Base-by-base conservation (phyloP, 2,888 invertebrate species). In the Drosophila melanosoma region DNA sequence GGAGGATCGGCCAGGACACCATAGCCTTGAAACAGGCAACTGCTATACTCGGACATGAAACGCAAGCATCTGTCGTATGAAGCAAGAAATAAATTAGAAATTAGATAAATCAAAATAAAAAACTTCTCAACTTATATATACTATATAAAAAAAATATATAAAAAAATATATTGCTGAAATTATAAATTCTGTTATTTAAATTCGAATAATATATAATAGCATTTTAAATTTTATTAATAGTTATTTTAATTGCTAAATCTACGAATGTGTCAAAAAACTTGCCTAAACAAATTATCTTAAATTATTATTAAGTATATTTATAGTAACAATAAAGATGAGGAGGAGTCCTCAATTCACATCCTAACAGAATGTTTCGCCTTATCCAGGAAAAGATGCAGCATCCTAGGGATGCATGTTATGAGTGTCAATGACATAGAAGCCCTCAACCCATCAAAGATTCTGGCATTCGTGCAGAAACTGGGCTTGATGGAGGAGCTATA, bases 11-110 rank as follows among this genome's bases (percentile, higher is more conserved):
- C 96, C 1, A 97, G 94, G 0, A 97, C 97, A 0, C 97, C 97
- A 92, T 97, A 97, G 20, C 97, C 97, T 93, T 97, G 96, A 76
- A 97, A 94, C 29, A 97, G 94, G 91, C 97, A 97, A 93, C 96
- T 97, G 49, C 96, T 96, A 93, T 97, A 97, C 49, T 96, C 96
- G 8, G 94, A 94, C 96, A 97, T 97, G 93, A 96, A 97, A 68
- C 96, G 95, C 69, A 97, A 94, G 91, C 97, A 97, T 90, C 96
- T 95, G 67, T 15, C 26, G 23, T 6, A 35, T 40, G n/a, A 62
- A 53, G 32, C 3, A 20, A 2, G 3, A 57, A 40, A 49, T 7
- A 20, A 26, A 36, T 11, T 52, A 3, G 1, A 12, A 8, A 15
- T 40, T 15, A 12, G 23, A 6, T 12, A 45, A 45, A 17, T 17